Evolutionary conservation across 2,888 invertebrate species (phyloP).

Genomic region (Phrixothrix hirtus): DNA sequence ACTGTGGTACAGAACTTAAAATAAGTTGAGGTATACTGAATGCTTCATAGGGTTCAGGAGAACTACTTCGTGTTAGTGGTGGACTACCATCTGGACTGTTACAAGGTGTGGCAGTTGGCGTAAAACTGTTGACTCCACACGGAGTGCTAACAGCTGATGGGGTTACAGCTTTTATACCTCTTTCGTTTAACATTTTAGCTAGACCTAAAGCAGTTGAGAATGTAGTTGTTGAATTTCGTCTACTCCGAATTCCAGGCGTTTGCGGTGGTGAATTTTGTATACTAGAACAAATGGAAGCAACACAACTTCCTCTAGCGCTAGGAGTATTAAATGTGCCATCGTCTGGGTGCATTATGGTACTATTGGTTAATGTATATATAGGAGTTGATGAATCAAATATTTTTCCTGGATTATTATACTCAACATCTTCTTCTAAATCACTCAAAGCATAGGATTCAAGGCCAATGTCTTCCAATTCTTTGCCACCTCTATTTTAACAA

Average conservation of each 20-base stretch:
- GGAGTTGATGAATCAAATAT: conserved; percentile 77
- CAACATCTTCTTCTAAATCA: conserved; percentile 75
- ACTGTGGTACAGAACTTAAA: conserved; percentile 67
- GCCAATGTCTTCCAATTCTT: conserved; percentile 75
- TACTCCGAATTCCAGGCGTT: conserved; percentile 62
- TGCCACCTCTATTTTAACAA: conserved; percentile 63
- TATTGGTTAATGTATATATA: conserved; percentile 85
- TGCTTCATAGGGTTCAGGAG: conserved; percentile 60
- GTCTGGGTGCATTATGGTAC: conserved; percentile 88
- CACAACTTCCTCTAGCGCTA: conserved; percentile 65
- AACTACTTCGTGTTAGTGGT: conserved; percentile 60
- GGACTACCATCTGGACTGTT: conserved; percentile 79
- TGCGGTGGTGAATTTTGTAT: conserved; percentile 58
- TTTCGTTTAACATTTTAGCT: conserved; percentile 76
- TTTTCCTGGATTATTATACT: conserved; percentile 70
- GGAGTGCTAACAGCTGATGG: conserved; percentile 69
- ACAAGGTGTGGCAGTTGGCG: conserved; percentile 85
- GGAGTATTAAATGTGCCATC: conserved; percentile 68
- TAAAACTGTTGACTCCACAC: conserved; percentile 66
- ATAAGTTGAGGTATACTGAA: conserved; percentile 60
- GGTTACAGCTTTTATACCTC: conserved; percentile 75
- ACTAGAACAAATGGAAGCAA: conserved; percentile 68
- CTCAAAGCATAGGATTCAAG: conserved; percentile 69
- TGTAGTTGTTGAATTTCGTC: conserved; percentile 79
- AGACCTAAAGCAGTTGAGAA: conserved; percentile 74